Conservation (phyloP, 2,888 invertebrate species). For the Agonopterix subpropinquella region DNA sequence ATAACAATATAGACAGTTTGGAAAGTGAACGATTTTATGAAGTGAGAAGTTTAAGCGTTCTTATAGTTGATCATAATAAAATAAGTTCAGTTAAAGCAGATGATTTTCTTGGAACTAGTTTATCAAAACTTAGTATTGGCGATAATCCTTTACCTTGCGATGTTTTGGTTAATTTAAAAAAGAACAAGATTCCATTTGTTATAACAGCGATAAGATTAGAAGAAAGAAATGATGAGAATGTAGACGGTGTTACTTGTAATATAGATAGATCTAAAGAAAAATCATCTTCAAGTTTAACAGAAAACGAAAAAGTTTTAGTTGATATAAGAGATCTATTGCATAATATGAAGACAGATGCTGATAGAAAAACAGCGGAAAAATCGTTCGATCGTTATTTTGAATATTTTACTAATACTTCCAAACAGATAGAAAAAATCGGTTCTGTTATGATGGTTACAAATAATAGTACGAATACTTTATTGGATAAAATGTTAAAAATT, state of each 20-base stretch:
- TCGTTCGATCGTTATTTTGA: neutral
- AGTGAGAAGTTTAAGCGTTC: constrained; percentile 25
- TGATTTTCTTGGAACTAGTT: constrained; percentile 32
- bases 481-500: constrained; percentile 20
- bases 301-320: constrained; percentile 13
- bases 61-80: constrained; percentile 47
- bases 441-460: constrained; percentile 2
- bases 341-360: constrained; percentile 10
- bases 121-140: constrained; percentile 45
- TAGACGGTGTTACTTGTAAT: constrained; percentile 31
- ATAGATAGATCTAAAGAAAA: constrained; percentile 3
- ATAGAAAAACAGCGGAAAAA: constrained; percentile 2
- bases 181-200: constrained; percentile 15
- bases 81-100: constrained; percentile 31
- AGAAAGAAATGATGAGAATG: constrained; percentile 27
- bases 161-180: constrained; percentile 30
- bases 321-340: constrained; percentile 24
- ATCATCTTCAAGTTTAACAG: neutral
- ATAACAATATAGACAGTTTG: constrained; percentile 38
- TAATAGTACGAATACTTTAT: constrained; percentile 16
- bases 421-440: neutral
- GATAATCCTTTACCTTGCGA: constrained; percentile 51
- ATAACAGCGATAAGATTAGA: constrained; percentile 32
- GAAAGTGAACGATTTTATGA: constrained; percentile 44
- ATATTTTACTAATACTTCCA: constrained; percentile 8